phyloP scores from a whole-genome alignment of 2,797 vertebrate species.

The Enteromius unitaeniatus region DNA sequence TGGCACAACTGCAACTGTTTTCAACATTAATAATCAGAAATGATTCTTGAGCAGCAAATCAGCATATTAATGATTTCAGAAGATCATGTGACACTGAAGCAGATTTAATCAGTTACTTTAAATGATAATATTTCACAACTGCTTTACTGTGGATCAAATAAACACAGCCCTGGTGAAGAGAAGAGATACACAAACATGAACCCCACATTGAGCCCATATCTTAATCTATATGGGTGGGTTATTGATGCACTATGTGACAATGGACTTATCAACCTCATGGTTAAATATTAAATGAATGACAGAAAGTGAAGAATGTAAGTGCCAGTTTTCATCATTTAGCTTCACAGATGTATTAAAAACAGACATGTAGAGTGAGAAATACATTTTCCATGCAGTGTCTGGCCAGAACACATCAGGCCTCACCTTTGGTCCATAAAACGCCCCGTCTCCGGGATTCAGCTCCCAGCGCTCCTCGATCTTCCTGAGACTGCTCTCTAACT shows the following conservation, averaged over 20 bases:
- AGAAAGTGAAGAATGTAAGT: not conserved
- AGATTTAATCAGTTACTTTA: not conserved
- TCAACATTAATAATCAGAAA: not conserved
- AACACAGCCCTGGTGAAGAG: not conserved
- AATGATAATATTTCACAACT: not conserved
- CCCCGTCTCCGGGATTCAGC: slow-evolving; percentile 88
- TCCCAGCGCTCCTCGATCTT: slow-evolving; percentile 88
- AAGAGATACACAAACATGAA: not conserved
- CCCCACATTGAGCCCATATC: too few relatives aligned
- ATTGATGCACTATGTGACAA: not conserved
- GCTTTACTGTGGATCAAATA: not conserved
- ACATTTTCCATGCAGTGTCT: not conserved
- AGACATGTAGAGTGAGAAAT: not conserved
- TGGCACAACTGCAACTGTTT: too few relatives aligned
- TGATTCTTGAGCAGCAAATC: not conserved
- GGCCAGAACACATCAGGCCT: slow-evolving; percentile 30
- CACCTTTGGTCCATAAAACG: slow-evolving; percentile 96
- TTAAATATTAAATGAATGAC: not conserved
- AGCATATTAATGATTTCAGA: not conserved
- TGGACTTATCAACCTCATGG: too few relatives aligned
- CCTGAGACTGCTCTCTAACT: slow-evolving; percentile 82
- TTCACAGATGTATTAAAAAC: not conserved
- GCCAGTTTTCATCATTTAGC: not conserved
- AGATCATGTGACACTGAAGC: not conserved
- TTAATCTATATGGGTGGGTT: not conserved